Percentiles rank a stretch among this genome's conserved stretches.
Conservation (phyloP, 2,113 vertebrate species). For the Varanus komodoensis region DNA sequence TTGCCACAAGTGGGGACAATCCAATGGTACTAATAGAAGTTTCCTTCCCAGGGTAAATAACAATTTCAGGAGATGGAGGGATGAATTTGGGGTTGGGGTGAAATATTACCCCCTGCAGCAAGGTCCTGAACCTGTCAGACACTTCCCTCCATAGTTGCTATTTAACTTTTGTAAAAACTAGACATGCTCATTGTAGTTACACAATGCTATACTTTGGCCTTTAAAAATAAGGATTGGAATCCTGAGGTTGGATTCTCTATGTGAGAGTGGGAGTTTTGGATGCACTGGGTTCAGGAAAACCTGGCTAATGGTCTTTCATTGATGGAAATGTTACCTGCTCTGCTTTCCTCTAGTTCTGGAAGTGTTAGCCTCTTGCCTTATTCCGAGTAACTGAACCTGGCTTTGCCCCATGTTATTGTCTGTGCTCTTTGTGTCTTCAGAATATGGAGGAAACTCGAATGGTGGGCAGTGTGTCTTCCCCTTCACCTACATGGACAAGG, state of each 20-base stretch:
- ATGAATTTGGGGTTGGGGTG: too few species aligned
- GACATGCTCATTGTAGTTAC: neutral
- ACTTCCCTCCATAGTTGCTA: neutral
- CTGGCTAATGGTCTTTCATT: too few species aligned
- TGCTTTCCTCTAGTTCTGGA: neutral
- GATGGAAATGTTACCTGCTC: neutral
- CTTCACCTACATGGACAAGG: conserved; percentile 73
- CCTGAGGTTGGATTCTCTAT: neutral
- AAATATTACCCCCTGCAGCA: neutral
- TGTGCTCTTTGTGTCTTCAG: neutral
- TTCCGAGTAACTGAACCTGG: neutral
- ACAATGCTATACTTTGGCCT: neutral
- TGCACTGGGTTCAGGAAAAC: too few species aligned
- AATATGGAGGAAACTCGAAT: neutral
- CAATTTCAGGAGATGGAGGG: too few species aligned
- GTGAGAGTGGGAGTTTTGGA: neutral
- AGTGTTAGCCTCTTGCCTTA: neutral
- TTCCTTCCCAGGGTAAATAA: too few species aligned
- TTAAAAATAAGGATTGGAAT: neutral
- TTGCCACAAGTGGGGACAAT: too few species aligned
- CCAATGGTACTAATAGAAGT: too few species aligned
- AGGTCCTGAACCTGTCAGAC: neutral
- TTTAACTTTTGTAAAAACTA: neutral
- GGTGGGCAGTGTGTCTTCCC: conserved; percentile 78
- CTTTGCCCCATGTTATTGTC: neutral